These are phyloP conservation scores for Cyrtonyx montezumae DNA, from an alignment of 2,113 vertebrate species.

Conservation along the genomic window DNA sequence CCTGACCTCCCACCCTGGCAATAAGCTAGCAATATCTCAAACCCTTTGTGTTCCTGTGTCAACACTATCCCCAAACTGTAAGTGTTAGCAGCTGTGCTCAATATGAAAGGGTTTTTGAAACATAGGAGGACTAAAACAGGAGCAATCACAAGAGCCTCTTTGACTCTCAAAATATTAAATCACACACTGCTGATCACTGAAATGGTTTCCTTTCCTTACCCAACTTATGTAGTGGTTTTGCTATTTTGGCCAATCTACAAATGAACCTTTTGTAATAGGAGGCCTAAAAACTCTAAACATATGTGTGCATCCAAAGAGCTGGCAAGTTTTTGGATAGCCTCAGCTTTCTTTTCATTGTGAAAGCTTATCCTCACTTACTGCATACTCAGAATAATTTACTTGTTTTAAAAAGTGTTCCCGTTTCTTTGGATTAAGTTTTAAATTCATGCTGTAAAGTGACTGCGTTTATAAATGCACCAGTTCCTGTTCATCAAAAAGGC, in stretches of 20 bases:
- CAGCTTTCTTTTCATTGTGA: constrained; percentile 2
- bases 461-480: background rate
- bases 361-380: background rate
- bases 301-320: background rate
- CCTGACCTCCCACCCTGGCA: constrained; percentile 46
- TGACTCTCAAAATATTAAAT: constrained; percentile 64
- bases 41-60: constrained; percentile 59
- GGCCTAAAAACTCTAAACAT: constrained; percentile 37
- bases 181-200: constrained; percentile 45
- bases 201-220: constrained; percentile 48
- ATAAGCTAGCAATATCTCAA: constrained; percentile 56
- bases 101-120: constrained; percentile 41
- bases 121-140: constrained; percentile 1
- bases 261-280: constrained; percentile 58
- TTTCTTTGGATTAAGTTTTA: background rate
- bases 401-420: background rate
- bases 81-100: constrained; percentile 68
- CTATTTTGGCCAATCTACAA: constrained; percentile 53
- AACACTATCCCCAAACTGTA: constrained; percentile 63
- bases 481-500: background rate
- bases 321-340: constrained; percentile 8
- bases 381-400: background rate
- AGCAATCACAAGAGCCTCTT: constrained; percentile 62
- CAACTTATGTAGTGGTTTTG: constrained; percentile 53
- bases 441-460: background rate